Evolutionary conservation across 2,888 invertebrate genomes (phyloP), one percentile per base, ranked within the genome.

Genomic region (Trimorus sp.): DNA sequence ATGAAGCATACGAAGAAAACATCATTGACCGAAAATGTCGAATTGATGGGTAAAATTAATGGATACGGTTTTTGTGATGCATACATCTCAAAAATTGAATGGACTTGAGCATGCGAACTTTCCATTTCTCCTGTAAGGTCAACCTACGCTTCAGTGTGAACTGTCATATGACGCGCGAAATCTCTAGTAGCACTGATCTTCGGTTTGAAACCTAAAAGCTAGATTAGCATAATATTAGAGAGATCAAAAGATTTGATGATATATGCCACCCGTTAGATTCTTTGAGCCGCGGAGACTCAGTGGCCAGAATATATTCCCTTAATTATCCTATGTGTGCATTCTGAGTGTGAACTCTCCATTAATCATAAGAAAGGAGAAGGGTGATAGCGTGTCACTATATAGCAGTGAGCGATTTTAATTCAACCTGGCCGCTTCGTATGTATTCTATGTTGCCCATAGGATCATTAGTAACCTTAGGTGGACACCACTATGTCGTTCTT

Each of bases 321-420:
- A 91, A 92, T 91, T 92, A 92, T 92, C 91, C 91, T 89, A 87
- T 90, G 90, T 91, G 91, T 91, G 91, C 91, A 91, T 91, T 92
- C 91, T 90, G 89, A 91, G 91, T 92, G 91, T 91, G 91, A 92
- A 91, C 91, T 91, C 89, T 90, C 90, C 91, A 92, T 91, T 91
- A 92, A 92, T 92, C 91, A 91, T 90, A 88, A 89, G 87, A 88
- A 89, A 88, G 88, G 87, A 88, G 89, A 89, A 89, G 89, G 89
- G 88, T 86, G 85, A 85, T 81, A 84, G 86, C 84, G 83, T 83
- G 86, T 85, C 89, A 86, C 87, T 86, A 88, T 88, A 87, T 86
- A 87, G 87, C 87, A 87, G 73, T 77, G 84, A 89, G 88, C 89
- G 90, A 90, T 91, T 91, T 91, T 91, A 91, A 92, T 92, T 91